These are phyloP conservation scores for Eucriotettix oculatus DNA, from an alignment of 2,888 invertebrate species.

Conservation along the genomic window DNA sequence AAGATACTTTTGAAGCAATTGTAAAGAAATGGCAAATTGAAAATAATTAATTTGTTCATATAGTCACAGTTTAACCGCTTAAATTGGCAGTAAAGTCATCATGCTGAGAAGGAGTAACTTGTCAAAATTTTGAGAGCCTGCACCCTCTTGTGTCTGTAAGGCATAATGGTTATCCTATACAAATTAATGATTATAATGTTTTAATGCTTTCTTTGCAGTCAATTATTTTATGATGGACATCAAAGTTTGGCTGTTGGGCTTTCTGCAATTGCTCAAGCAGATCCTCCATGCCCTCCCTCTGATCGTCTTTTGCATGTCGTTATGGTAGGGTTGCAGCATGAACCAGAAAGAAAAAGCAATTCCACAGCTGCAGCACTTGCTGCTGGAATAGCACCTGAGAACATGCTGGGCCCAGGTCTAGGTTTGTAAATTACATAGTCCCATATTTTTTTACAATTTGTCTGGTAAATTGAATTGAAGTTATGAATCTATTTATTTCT, in stretches of 20 bases:
- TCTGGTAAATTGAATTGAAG: neutral
- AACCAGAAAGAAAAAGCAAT: slow-evolving; percentile 46
- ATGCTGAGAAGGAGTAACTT: no score
- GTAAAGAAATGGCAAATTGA: no score
- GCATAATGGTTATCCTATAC: no score
- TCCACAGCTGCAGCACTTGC: slow-evolving; percentile 25
- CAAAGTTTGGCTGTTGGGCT: slow-evolving; percentile 80
- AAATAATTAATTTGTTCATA: no score
- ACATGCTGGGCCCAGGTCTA: slow-evolving; percentile 47
- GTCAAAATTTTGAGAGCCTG: no score
- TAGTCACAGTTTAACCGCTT: no score
- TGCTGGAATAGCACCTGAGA: slow-evolving; percentile 39
- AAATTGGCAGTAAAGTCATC: no score
- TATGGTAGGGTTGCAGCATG: slow-evolving; percentile 67
- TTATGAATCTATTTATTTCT: no score
- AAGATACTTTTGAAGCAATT: no score
- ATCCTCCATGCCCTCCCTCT: slow-evolving; percentile 90
- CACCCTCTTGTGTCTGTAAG: no score
- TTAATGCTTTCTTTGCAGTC: slow-evolving; percentile 40
- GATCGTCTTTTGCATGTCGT: slow-evolving; percentile 79
- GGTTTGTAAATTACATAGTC: slow-evolving; percentile 13
- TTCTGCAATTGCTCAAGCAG: slow-evolving; percentile 69
- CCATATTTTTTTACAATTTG: neutral
- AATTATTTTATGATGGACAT: slow-evolving; percentile 93
- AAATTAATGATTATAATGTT: no score